Base-by-base conservation (phyloP, 2,888 invertebrate genomes). In the Drosophila atroscutellata region DNA sequence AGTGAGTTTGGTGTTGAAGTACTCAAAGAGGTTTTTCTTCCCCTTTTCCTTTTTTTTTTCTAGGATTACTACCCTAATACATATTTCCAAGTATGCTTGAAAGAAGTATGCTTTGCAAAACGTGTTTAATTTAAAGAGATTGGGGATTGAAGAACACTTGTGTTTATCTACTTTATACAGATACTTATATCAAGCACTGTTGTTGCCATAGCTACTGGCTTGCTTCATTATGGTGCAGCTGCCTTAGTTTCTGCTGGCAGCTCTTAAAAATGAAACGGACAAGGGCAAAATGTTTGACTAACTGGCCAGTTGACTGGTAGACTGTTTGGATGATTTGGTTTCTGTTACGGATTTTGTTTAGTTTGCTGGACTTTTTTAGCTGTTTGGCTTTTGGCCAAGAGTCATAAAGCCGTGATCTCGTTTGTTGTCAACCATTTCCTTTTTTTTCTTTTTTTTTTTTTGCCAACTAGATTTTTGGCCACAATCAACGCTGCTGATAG, bases 381-480 rank as follows among this genome's bases (percentile, higher is more conserved):
- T 65, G 65, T 75, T 85, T 71, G 81, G 81, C 81, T 56, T 39
- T 68, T 66, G 68, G 85, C 81, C 81, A 81, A 85, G 68, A 73
- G 75, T 82, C 79, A 81, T 81, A 83, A 77, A 81, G 81, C 81
- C 68, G 58, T 68, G 84, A 74, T 81, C 81, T 61, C 75, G 81
- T 55, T 70, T 74, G 84, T 81, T 81, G 80, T 81, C 74, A 83
- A 81, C 58, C 61, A 45, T 45, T 62, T 59, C 11, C 13, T 18
- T 54, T 49, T 42, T 2, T 24, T 26, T 55, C 15, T n/a, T 20
- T 9, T 36, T 55, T n/a, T n/a, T 26, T 8, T 20, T 20, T 45
- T 2, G 34, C 20, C 50, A 50, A 34, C 34, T 47, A 67, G 63
- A 71, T 66, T 66, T 68, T 69, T 49, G 61, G 63, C 65, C 69